Base-by-base conservation (phyloP, 2,888 invertebrate genomes). In the Polylopha cassiicola region DNA sequence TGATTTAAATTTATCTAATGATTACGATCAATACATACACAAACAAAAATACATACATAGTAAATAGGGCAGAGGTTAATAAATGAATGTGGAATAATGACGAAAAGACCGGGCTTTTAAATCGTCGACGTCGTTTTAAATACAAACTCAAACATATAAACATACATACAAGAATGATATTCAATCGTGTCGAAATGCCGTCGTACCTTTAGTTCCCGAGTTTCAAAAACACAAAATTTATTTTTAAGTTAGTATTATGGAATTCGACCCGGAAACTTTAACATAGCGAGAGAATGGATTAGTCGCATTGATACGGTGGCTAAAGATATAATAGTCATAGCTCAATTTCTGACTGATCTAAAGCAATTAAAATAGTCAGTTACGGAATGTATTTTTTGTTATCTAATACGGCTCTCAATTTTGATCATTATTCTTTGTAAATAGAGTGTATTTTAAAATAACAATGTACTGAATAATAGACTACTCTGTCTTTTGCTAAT, bases 221-320 rank as follows among this genome's bases (percentile, higher is more conserved):
- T n/a, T n/a, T n/a, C n/a, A n/a, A n/a, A n/a, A n/a, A n/a, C n/a
- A n/a, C n/a, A n/a, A n/a, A n/a, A n/a, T n/a, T n/a, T n/a, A n/a
- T n/a, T n/a, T n/a, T n/a, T n/a, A n/a, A n/a, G n/a, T n/a, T n/a
- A n/a, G n/a, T n/a, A n/a, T n/a, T n/a, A n/a, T n/a, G n/a, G n/a
- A n/a, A n/a, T n/a, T n/a, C n/a, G n/a, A n/a, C n/a, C n/a, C n/a
- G n/a, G n/a, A n/a, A n/a, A n/a, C n/a, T n/a, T n/a, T n/a, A n/a
- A n/a, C n/a, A n/a, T n/a, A n/a, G 17, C 23, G 10, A 39, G 7
- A n/a, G 3, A 30, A 41, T 41, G 23, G 39, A 41, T 41, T 41
- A 34, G 18, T 13, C 23, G 16, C 14, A 13, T 21, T 23, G 34
- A 29, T 20, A 20, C 29, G 34, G 24, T 41, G 24, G 34, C 24